Conservation (phyloP, 2,888 invertebrate genomes). For the Meteorus cinctellus region DNA sequence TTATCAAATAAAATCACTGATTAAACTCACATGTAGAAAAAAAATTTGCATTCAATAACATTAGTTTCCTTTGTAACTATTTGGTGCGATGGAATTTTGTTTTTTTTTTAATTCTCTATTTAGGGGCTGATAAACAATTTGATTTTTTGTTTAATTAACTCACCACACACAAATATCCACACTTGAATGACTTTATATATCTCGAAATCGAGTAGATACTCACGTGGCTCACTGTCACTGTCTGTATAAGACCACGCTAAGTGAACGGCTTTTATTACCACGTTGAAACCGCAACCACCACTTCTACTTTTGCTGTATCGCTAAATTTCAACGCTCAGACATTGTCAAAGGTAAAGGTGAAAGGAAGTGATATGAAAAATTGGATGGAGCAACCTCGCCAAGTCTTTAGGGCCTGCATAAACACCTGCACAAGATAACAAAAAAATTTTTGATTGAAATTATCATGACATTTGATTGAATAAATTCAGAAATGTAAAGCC, state of each 20-base stretch:
- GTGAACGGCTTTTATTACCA: slow-evolving; percentile 74
- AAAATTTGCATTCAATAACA: not conserved
- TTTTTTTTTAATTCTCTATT: not conserved
- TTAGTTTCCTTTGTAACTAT: not conserved
- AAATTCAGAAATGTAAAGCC: no score
- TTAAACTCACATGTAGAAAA: not conserved
- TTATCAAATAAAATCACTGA: slow-evolving; percentile 22
- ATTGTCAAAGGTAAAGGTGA: slow-evolving; percentile 16
- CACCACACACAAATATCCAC: slow-evolving; percentile 62
- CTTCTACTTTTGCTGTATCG: slow-evolving; percentile 63
- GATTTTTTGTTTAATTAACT: slow-evolving; percentile 50
- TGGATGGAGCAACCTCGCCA: not conserved
- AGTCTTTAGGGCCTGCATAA: not conserved
- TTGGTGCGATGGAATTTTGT: not conserved
- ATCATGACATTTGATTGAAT: no score
- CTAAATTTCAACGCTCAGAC: not conserved
- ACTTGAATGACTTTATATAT: slow-evolving; percentile 46
- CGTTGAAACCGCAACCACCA: slow-evolving; percentile 71
- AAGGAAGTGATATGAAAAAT: slow-evolving; percentile 13
- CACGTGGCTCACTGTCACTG: slow-evolving; percentile 71
- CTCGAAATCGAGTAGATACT: slow-evolving; percentile 60
- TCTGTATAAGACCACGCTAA: slow-evolving; percentile 70
- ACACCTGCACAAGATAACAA: not conserved
- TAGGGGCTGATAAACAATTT: not conserved
- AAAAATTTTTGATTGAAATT: no score